Base-by-base conservation (phyloP, 2,113 vertebrate genomes). In the Pterocles orientalis region DNA sequence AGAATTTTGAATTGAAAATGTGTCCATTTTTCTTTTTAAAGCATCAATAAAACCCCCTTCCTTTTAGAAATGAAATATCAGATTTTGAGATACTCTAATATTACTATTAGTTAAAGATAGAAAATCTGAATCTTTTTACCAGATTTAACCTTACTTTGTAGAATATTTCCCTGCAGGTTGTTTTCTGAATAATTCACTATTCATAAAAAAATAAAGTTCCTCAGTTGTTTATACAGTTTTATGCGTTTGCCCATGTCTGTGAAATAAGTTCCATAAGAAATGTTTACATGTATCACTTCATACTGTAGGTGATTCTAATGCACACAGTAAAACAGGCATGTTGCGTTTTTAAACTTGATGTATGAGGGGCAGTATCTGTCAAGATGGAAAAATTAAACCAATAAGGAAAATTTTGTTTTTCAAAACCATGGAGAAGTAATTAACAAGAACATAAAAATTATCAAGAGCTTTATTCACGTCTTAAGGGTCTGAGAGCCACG, bases 1-100 rank as follows among this genome's bases (percentile, higher is more conserved):
- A 13, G 3, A 43, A 53, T 53, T 90, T 61, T 69, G 12, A 84
- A 18, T 31, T 53, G 24, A 50, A 86, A 88, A 69, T 41, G 8
- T 56, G 10, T 16, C 5, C 4, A 43, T 8, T 48, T 85, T 71
- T 39, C 39, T 65, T 76, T 90, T 90, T 43, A 76, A 85, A 93
- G 2, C 33, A 53, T 28, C 17, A 41, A 16, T 66, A 70, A 60
- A 25, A 1, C 1, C 3, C 6, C 5, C 17, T 25, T 20, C 5
- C 68, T 71, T 86, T 91, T 66, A 72, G 66, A 95, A 86, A 88
- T 61, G 24, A 66, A 56, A 53, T 5, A 11, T 65, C 28, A 69
- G 26, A 25, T 86, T 82, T 90, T 77, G 39, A 58, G 50, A 53
- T 41, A 51, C 29, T 65, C 28, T 82, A 60, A 26, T 76, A 41